These are phyloP conservation scores for Furcula furcula DNA, from an alignment of 2,888 invertebrate genomes.

Conservation along the genomic window DNA sequence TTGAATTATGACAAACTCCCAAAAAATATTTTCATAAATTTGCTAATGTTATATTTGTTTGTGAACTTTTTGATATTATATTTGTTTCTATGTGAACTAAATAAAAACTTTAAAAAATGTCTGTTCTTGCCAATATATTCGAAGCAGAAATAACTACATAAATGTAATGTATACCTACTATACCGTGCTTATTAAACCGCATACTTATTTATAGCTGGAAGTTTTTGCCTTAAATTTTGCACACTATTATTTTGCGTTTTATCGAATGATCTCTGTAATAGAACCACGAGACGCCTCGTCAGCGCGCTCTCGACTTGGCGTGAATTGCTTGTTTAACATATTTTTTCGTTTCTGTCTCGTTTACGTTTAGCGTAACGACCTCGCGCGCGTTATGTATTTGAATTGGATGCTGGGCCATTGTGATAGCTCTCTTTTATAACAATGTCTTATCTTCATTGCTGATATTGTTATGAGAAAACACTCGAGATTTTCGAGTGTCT, in stretches of 20 bases:
- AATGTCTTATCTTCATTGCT: slow-evolving; percentile 18
- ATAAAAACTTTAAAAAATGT: too few species aligned
- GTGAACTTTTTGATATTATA: too few species aligned
- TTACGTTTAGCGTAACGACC: slow-evolving; percentile 65
- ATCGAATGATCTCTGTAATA: slow-evolving; percentile 40
- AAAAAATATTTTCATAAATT: too few species aligned
- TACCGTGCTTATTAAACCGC: neutral
- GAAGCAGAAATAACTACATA: neutral
- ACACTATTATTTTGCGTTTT: slow-evolving; percentile 10
- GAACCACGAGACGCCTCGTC: slow-evolving; percentile 42
- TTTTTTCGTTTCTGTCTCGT: slow-evolving; percentile 67
- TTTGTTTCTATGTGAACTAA: too few species aligned
- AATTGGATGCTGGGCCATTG: slow-evolving; percentile 36
- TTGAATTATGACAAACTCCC: too few species aligned
- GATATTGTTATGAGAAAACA: slow-evolving; percentile 14
- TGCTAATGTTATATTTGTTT: too few species aligned
- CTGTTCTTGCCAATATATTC: neutral
- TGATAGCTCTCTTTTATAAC: slow-evolving; percentile 34
- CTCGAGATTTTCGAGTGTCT: slow-evolving; percentile 14
- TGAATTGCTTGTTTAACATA: slow-evolving; percentile 76
- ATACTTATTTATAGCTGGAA: neutral
- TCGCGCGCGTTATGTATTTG: slow-evolving; percentile 51
- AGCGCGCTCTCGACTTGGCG: slow-evolving; percentile 62
- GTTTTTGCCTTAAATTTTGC: slow-evolving; percentile 1
- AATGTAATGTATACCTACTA: neutral